phyloP scores from a whole-genome alignment of 2,113 vertebrate species.

The Echinops telfairi region DNA sequence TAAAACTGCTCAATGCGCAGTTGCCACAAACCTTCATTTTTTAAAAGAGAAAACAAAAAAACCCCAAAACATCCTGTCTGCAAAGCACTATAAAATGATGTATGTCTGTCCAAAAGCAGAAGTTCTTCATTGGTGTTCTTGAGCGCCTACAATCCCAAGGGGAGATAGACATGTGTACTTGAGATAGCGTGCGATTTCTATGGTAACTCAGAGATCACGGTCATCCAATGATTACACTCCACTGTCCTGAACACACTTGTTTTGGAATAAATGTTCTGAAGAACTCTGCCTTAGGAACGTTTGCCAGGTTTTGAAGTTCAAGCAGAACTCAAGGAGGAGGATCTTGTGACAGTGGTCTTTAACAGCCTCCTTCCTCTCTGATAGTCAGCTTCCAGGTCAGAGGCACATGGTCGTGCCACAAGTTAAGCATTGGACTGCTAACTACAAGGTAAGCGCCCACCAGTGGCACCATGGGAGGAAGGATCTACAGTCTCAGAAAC shows the following conservation, averaged over 20 bases:
- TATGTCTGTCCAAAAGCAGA: neutral
- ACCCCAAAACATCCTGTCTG: too few relatives aligned
- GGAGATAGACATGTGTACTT: neutral
- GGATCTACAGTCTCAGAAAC: too few relatives aligned
- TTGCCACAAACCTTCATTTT: too few relatives aligned
- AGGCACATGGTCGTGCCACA: neutral
- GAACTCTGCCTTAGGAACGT: neutral
- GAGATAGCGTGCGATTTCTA: neutral
- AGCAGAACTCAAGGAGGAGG: neutral
- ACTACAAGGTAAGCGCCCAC: neutral
- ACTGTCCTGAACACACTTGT: neutral
- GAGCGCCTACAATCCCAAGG: neutral
- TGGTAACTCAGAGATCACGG: neutral
- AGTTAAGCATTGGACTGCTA: neutral
- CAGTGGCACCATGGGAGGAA: too few relatives aligned
- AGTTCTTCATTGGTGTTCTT: neutral
- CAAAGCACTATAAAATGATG: too few relatives aligned
- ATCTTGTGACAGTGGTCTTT: too few relatives aligned
- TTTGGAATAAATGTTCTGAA: neutral
- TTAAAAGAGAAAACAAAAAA: too few relatives aligned
- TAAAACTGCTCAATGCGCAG: too few relatives aligned
- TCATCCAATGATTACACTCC: neutral
- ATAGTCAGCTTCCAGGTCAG: neutral
- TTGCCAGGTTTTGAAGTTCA: neutral
- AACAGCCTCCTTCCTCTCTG: neutral